Evolutionary conservation across 2,113 vertebrate genomes (phyloP), one percentile per base, ranked within the genome.

Genomic region (Ramphastos sulfuratus): DNA sequence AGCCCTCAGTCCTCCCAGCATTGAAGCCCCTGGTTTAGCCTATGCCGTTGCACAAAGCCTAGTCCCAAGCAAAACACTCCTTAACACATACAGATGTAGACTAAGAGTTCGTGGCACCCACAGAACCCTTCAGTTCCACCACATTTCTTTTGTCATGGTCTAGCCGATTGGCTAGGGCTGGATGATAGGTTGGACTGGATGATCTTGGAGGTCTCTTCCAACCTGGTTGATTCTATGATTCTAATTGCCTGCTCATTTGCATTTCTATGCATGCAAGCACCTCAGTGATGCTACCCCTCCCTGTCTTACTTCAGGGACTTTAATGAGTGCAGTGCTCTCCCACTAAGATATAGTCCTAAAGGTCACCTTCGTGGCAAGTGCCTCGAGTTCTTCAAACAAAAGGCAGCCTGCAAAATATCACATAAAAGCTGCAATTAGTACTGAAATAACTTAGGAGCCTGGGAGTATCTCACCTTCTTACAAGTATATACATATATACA

Each of bases 371-470:
- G 24, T 28, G 64, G 35, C 37, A 81, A 71, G 12, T 64, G 52
- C 37, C 33, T 76, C 35, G 12, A 89, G n/a, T 39, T 72, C 35
- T 71, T 87, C 63, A 74, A 66, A 71, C 25, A 85, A 76, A 85
- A 89, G 50, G 27, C 10, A 77, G 66, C 28, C 27, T 77, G 60
- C 25, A 80, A 80, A 87, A 61, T 83, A 44, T 27, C n/a, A 74
- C 28, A 63, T 56, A 70, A 85, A 82, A 24, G n/a, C 10, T 78
- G 55, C 72, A 74, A 56, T 77, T 74, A 84, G 15, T 69, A 37
- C 24, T 30, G 28, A 93, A 95, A 48, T 59, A 56, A 63, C 87
- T 83, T 73, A 90, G 60, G 65, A 79, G 52, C 85, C 76, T 85
- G 59, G 19, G 82, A n/a, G 31, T 60, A 25, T 79, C 55, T 56